A percentile compares a stretch with the other conserved stretches of the same genome.
Conservation (phyloP, 2,888 invertebrate species). For the Luffia ferchaultella region DNA sequence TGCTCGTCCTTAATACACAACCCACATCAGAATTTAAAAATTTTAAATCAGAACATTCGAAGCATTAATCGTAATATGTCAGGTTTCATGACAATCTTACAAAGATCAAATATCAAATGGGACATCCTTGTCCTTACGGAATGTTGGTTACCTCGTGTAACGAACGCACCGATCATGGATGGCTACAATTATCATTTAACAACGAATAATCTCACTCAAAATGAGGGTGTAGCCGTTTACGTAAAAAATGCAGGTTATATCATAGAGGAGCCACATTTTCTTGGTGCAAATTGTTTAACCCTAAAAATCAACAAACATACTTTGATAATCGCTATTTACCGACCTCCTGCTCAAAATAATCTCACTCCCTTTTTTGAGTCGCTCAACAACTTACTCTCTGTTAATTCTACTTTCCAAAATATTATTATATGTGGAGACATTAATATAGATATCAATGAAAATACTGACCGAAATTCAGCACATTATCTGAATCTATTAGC, state of each 20-base stretch:
- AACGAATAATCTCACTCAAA: neutral
- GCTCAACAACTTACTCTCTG: neutral
- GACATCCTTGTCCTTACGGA: neutral
- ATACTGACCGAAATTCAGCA: neutral
- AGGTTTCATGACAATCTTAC: neutral
- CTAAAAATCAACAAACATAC: neutral
- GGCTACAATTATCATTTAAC: neutral
- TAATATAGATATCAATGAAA: neutral
- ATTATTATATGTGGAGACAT: neutral
- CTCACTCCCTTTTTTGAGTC: neutral
- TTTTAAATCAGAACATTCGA: neutral
- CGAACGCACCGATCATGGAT: neutral
- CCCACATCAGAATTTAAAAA: neutral
- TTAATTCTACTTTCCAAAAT: neutral
- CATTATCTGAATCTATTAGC: slow-evolving; percentile 2
- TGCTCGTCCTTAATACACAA: neutral
- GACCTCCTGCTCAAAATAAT: neutral
- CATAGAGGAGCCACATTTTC: neutral
- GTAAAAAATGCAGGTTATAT: neutral
- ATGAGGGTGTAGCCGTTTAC: neutral
- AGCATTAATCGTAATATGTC: neutral
- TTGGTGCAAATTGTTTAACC: neutral
- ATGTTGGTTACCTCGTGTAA: neutral
- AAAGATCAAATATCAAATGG: neutral
- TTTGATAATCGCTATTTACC: neutral